Conservation (phyloP, 2,888 invertebrate species). For the Hemithea aestivaria region DNA sequence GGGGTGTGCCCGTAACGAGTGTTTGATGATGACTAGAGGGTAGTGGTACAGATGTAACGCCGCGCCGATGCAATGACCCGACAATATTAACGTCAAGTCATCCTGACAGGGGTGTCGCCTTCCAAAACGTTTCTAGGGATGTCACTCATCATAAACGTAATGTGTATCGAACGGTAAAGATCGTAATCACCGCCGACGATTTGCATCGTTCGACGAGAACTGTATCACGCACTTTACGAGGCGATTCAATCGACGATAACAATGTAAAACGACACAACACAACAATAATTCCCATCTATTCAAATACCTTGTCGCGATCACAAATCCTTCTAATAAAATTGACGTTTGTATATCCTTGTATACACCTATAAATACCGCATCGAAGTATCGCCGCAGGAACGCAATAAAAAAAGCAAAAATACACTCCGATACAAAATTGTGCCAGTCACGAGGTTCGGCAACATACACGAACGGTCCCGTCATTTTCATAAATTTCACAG, state of each 20-base stretch:
- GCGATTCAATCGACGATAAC: constrained; percentile 6
- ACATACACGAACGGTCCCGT: constrained; percentile 46
- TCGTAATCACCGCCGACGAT: too few species aligned
- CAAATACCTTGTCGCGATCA: constrained; percentile 17
- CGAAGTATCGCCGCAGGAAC: constrained; percentile 48
- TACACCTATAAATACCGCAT: constrained; percentile 20
- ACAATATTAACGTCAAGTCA: constrained; percentile 16
- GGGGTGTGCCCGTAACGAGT: constrained; percentile 26
- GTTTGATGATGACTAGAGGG: constrained; percentile 26
- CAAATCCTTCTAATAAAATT: constrained; percentile 24
- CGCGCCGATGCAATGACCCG: constrained; percentile 15
- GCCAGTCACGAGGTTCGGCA: constrained; percentile 70
- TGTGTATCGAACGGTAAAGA: too few species aligned
- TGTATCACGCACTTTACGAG: constrained; percentile 8
- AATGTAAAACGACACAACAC: not conserved
- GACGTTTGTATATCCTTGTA: constrained; percentile 12
- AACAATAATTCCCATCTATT: constrained; percentile 20
- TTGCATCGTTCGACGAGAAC: not conserved
- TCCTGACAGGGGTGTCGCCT: constrained; percentile 9
- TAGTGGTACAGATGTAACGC: constrained; percentile 14
- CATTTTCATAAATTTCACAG: constrained; percentile 72
- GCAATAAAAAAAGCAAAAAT: constrained; percentile 72
- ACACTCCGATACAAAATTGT: constrained; percentile 68
- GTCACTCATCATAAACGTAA: not conserved
- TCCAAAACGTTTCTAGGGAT: too few species aligned